Conservation (phyloP, 2,113 vertebrate species). For the Uria aalge region DNA sequence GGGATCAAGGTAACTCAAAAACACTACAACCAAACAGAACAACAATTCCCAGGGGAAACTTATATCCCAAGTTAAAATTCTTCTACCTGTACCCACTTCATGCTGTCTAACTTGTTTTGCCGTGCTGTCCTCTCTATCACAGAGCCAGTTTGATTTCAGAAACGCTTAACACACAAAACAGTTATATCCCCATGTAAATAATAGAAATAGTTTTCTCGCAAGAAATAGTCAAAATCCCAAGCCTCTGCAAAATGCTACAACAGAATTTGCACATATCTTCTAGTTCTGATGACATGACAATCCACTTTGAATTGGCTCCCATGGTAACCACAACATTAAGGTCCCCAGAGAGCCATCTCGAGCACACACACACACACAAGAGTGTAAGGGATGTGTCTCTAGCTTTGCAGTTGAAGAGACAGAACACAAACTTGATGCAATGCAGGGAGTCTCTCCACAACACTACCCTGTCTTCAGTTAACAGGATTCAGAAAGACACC, state of each 20-base stretch:
- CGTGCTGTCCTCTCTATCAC: not conserved
- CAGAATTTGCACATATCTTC: not conserved
- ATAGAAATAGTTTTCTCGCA: not conserved
- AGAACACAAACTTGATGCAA: not conserved
- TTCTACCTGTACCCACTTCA: not conserved
- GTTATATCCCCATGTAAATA: not conserved
- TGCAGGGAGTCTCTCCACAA: not conserved
- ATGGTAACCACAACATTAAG: not conserved
- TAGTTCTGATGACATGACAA: not conserved
- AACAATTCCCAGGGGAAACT: not conserved
- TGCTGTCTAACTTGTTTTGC: not conserved
- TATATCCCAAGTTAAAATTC: not conserved
- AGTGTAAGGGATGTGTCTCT: not conserved
- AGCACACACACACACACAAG: not conserved
- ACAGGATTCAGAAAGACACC: not conserved
- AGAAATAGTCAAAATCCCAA: not conserved
- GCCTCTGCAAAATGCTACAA: not conserved
- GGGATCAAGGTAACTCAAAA: not conserved
- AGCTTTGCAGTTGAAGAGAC: not conserved
- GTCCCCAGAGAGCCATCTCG: not conserved
- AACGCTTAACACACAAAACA: not conserved
- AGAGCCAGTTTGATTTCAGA: not conserved
- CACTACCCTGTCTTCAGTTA: not conserved
- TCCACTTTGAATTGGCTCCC: slow-evolving; percentile 8
- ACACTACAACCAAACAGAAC: not conserved